These are phyloP conservation scores for Poecilia gillii DNA, from an alignment of 2,797 vertebrate genomes.

Conservation along the genomic window DNA sequence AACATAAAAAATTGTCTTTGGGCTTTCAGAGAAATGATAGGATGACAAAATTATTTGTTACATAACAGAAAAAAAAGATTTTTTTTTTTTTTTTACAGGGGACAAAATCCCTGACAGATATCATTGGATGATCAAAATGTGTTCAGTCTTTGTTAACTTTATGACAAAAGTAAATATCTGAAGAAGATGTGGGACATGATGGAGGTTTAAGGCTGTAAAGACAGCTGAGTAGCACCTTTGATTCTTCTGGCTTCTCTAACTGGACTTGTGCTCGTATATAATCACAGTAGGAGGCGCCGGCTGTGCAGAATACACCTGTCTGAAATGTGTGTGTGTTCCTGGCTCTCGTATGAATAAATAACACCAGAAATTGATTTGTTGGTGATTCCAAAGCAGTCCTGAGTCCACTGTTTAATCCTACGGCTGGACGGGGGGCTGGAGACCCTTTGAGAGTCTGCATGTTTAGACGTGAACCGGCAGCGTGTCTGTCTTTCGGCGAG, in stretches of 20 bases:
- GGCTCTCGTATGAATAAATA: conserved; percentile 45
- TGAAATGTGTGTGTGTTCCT: conserved; percentile 11
- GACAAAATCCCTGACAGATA: conserved; percentile 20
- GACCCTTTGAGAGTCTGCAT: conserved; percentile 1
- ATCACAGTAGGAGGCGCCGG: conserved; percentile 47
- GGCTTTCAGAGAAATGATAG: conserved; percentile 19
- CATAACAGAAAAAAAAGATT: not conserved
- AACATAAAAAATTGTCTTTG: conserved; percentile 10
- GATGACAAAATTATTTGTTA: conserved; percentile 30
- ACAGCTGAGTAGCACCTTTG: conserved; percentile 38
- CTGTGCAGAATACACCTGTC: conserved; percentile 34
- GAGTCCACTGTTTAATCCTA: conserved; percentile 15
- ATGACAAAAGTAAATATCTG: not conserved
- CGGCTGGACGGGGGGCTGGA: conserved; percentile 14
- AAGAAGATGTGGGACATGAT: not conserved
- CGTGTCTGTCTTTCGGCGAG: conserved; percentile 11
- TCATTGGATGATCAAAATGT: not conserved
- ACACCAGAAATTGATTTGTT: conserved; percentile 31
- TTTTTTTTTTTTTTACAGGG: not conserved
- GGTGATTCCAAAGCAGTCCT: conserved; percentile 25
- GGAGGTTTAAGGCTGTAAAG: not conserved
- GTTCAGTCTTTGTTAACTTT: not conserved
- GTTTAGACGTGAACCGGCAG: conserved; percentile 22
- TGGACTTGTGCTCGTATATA: conserved; percentile 29
- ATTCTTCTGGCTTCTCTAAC: conserved; percentile 55